Conservation (phyloP, 2,113 vertebrate genomes). For the Leucoraja erinaceus region DNA sequence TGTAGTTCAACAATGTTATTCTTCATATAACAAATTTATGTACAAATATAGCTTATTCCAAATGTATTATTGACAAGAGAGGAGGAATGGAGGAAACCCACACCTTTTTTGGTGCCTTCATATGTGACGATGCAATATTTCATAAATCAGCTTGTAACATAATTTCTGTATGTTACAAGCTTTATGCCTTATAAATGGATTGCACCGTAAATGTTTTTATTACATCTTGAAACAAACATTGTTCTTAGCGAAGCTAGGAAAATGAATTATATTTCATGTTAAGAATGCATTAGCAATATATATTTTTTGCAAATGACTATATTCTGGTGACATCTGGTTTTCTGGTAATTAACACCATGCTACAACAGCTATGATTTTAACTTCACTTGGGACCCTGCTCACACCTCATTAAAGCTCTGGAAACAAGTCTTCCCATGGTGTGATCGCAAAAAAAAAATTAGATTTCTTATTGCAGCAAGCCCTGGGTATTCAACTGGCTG, state of each 20-base stretch:
- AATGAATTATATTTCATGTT: neutral
- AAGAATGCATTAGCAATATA: neutral
- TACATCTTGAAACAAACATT: neutral
- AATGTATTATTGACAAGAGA: neutral
- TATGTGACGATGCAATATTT: neutral
- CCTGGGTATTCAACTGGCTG: constrained; percentile 3
- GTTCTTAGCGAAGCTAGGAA: neutral
- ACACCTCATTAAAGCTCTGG: constrained; percentile 12
- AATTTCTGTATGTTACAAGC: too few species aligned
- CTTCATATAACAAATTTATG: neutral
- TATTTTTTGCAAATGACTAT: neutral
- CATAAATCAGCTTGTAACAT: neutral
- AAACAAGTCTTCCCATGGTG: neutral
- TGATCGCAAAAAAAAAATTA: constrained; percentile 28
- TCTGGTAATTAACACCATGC: constrained; percentile 10
- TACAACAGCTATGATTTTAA: neutral
- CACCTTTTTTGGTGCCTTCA: neutral
- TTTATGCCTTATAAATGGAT: neutral
- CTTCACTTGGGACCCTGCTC: constrained; percentile 14
- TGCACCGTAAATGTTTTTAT: neutral
- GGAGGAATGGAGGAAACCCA: neutral
- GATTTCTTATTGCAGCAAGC: constrained; percentile 9
- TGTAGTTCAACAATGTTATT: neutral
- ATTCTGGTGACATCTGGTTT: neutral
- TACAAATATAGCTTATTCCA: neutral